phyloP scores from a whole-genome alignment of 92 coral and sea anemone species.

The Phymanthus crucifer region DNA sequence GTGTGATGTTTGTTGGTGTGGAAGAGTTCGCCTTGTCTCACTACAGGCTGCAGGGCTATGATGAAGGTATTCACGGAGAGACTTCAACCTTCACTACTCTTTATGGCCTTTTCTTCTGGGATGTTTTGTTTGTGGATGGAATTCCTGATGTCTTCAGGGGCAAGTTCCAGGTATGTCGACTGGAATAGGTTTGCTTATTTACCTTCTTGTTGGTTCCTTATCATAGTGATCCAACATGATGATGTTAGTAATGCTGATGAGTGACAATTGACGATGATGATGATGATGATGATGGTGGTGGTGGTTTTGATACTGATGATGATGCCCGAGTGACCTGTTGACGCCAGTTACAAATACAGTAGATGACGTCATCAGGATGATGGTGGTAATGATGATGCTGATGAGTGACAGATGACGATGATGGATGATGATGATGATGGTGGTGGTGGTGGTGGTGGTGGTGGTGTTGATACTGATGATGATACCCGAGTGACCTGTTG shows the following conservation, averaged over 20 bases:
- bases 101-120: slow-evolving; percentile 88
- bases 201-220: not conserved
- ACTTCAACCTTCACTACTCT: slow-evolving; percentile 77
- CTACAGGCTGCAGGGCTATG: slow-evolving; percentile 86
- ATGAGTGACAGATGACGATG: no score
- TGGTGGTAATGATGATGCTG: no score
- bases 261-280: not conserved
- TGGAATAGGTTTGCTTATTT: not conserved
- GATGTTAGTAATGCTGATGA: slow-evolving; percentile 1
- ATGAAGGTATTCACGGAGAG: slow-evolving; percentile 96
- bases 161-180: slow-evolving; percentile 74
- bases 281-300: not conserved
- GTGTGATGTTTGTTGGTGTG: slow-evolving; percentile 77
- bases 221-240: not conserved
- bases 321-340: not conserved
- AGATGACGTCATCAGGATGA: no score
- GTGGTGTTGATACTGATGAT: no score
- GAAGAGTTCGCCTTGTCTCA: slow-evolving; percentile 87
- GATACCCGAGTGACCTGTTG: no score
- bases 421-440: no score
- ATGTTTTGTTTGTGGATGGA: slow-evolving; percentile 67
- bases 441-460: no score
- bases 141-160: slow-evolving; percentile 90
- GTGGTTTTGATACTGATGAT: not conserved
- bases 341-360: no score